These are phyloP conservation scores for Clarias macrocephalus DNA, from an alignment of 2,113 vertebrate species.

Conservation along the genomic window DNA sequence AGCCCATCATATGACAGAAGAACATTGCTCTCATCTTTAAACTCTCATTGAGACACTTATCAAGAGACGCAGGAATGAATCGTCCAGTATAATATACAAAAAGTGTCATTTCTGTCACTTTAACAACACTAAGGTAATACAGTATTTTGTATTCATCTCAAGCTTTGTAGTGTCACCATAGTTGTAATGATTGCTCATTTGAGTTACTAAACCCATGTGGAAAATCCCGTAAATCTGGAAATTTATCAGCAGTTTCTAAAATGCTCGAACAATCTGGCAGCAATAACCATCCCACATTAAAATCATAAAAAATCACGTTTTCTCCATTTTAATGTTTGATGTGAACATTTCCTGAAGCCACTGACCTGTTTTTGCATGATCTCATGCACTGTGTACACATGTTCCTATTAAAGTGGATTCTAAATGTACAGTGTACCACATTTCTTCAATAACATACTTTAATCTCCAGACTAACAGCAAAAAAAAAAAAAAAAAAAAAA, in stretches of 20 bases:
- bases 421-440: neutral
- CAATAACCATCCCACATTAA: neutral
- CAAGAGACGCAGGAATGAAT: too few species aligned
- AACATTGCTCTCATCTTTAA: too few species aligned
- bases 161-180: too few species aligned
- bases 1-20: too few species aligned
- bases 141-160: too few species aligned
- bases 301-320: neutral
- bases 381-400: neutral
- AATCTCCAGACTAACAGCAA: slow-evolving; percentile 1
- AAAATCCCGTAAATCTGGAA: neutral
- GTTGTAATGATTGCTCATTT: too few species aligned
- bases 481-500: neutral
- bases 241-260: neutral
- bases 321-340: neutral
- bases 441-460: neutral
- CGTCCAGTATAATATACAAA: too few species aligned
- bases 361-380: neutral
- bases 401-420: neutral
- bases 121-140: too few species aligned
- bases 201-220: too few species aligned
- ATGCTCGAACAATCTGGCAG: neutral
- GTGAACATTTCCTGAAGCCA: neutral
- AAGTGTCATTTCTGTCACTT: too few species aligned
- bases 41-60: too few species aligned